A percentile compares a stretch with the other conserved stretches of the same genome.
Evolutionary conservation across 1,140 invertebrate genomes (phyloP).

Genomic region (Drosophila albomicans): DNA sequence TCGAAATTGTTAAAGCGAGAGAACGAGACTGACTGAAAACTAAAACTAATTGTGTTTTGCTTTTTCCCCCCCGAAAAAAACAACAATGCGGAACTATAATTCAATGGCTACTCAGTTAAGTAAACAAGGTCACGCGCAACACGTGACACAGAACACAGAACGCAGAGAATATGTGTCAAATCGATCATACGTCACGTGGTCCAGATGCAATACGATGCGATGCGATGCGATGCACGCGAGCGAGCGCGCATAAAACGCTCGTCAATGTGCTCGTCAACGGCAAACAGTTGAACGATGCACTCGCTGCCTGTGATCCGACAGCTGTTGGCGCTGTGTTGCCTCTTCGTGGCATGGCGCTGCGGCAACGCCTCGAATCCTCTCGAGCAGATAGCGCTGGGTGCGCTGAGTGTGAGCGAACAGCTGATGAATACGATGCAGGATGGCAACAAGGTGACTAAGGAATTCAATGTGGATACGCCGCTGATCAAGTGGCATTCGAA

Average conservation of each 20-base stretch:
- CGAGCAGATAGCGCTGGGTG: slow-evolving; percentile 52
- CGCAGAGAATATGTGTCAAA: neutral
- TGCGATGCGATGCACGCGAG: slow-evolving; percentile 35
- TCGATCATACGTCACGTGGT: slow-evolving; percentile 31
- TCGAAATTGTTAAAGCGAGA: slow-evolving; percentile 10
- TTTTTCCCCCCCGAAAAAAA: neutral
- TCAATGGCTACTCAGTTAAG: neutral
- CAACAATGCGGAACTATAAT: neutral
- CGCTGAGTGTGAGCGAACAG: slow-evolving; percentile 49
- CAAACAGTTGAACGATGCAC: slow-evolving; percentile 30
- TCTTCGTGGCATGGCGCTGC: neutral
- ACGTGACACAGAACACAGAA: neutral
- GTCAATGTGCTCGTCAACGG: neutral
- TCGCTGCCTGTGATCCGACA: slow-evolving; percentile 10
- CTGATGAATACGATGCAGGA: slow-evolving; percentile 53
- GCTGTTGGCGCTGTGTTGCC: slow-evolving; percentile 11
- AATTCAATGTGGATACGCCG: slow-evolving; percentile 54
- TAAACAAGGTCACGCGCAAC: neutral
- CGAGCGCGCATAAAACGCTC: neutral
- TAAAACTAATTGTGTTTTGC: neutral
- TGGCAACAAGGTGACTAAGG: slow-evolving; percentile 37
- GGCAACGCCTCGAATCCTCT: slow-evolving; percentile 43
- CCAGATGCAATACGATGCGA: neutral
- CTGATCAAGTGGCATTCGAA: slow-evolving; percentile 56
- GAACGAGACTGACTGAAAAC: slow-evolving; percentile 44